A percentile compares a stretch with the other conserved stretches of the same genome.
Conservation (phyloP, 2,888 invertebrate genomes). For the Entomobrya proxima region DNA sequence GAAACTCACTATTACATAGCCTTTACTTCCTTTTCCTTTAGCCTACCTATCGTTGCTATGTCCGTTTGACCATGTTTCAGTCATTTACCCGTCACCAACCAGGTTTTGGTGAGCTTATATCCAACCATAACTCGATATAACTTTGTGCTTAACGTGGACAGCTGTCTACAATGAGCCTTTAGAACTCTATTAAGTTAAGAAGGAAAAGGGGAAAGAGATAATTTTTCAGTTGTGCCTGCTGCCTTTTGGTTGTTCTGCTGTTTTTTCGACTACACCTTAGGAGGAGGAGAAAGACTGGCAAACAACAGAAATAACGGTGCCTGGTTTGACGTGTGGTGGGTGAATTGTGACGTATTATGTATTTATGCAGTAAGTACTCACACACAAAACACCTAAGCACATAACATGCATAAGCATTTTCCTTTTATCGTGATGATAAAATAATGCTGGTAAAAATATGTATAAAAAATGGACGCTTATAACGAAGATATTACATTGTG, state of each 20-base stretch:
- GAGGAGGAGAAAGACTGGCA: neutral
- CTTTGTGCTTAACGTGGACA: conserved; percentile 12
- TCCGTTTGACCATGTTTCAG: no score
- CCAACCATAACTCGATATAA: neutral
- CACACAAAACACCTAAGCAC: no score
- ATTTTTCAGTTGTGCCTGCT: conserved; percentile 11
- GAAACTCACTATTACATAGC: no score
- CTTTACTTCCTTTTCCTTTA: neutral
- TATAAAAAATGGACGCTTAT: no score
- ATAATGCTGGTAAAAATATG: neutral
- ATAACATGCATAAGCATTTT: no score
- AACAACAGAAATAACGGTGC: conserved; percentile 39
- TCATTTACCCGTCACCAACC: neutral
- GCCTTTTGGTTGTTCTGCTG: neutral
- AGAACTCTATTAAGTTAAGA: neutral
- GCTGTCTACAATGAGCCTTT: neutral
- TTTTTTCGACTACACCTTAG: neutral
- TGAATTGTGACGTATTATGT: conserved; percentile 22
- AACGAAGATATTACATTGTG: no score
- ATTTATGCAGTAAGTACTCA: conserved; percentile 9
- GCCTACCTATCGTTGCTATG: no score
- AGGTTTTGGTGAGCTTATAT: neutral
- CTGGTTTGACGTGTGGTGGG: conserved; percentile 35
- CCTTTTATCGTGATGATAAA: neutral
- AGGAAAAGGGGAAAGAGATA: conserved; percentile 3